Conservation (phyloP, 2,113 vertebrate genomes). For the Ailurus styani region DNA sequence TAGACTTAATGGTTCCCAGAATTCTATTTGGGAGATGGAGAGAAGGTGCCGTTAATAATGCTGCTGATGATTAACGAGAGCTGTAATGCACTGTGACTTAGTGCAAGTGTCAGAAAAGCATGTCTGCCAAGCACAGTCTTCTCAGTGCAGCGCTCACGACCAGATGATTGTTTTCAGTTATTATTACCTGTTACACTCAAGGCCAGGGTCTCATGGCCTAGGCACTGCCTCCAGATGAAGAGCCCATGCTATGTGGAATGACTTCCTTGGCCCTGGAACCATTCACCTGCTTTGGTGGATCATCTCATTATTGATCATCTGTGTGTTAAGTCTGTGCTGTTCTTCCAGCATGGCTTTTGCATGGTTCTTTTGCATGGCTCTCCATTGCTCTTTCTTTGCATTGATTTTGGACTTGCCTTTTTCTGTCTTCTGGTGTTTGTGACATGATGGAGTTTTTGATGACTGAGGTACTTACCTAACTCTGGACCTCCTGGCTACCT, state of each 20-base stretch:
- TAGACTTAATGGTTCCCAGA: conserved; percentile 18
- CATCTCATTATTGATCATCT: background rate
- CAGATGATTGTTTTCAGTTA: conserved; percentile 29
- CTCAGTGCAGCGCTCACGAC: background rate
- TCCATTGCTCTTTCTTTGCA: background rate
- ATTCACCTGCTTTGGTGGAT: background rate
- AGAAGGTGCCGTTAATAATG: background rate
- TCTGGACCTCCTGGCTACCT: background rate
- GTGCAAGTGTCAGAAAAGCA: conserved; percentile 32
- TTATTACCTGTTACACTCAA: background rate
- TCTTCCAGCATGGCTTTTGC: background rate
- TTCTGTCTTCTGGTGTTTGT: background rate
- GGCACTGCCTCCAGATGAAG: background rate
- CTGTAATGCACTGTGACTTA: background rate
- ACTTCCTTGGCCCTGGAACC: background rate
- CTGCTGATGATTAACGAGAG: background rate
- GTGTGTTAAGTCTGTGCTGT: too few species aligned
- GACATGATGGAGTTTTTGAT: background rate
- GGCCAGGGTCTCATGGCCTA: background rate
- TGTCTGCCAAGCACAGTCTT: background rate
- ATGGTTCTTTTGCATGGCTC: background rate
- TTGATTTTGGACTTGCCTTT: background rate
- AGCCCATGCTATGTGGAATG: background rate
- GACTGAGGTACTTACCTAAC: background rate
- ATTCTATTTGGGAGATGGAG: background rate